Base-by-base conservation (phyloP, 92 coral and sea anemone species). In the Epizoanthus illoricatus region DNA sequence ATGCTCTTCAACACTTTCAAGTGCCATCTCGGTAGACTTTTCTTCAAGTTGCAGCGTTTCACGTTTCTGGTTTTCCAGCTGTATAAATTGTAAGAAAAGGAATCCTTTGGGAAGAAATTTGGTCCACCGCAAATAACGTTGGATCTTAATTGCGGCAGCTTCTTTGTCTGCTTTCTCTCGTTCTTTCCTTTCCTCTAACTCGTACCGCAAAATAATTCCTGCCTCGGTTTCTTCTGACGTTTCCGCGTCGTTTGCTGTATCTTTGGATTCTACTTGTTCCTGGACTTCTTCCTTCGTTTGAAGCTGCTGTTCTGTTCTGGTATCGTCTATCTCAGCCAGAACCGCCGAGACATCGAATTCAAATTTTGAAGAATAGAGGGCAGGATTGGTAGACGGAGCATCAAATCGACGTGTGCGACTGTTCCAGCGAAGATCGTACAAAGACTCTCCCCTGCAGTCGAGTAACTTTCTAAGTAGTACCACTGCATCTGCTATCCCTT, bases 351-450 rank as follows among this genome's bases (percentile, higher is more conserved):
- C 57, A 19, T 85, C 89, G 36, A 74, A 85, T 20, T 70, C 59
- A 69, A 92, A 87, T 52, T 33, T 41, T 16, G 73, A 15, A 36
- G 54, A 18, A 40, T 92, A 85, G 36, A 24, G 5, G 16, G 21
- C 40, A 17, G 93, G 91, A 18, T 87, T 73, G 5, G 84, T 65
- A 47, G 80, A 41, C 1, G 65, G 61, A 20, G 75, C 65, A 59
- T 85, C 88, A 1, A 15, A 9, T 62, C 80, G 60, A n/a, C 61
- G 62, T 45, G 61, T 19, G 9, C 58, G 42, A n/a, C 73, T 80
- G 62, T 87, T 74, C 97, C 97, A 94, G 33, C 82, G 85, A 15
- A 92, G 85, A 57, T 90, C 93, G 57, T 71, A 89, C 65, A 94
- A 69, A 40, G 76, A 80, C 69, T 94, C 98, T 0, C 65, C 70